Evolutionary conservation across 2,797 vertebrate species (phyloP).

Genomic region (Argentina silus): DNA sequence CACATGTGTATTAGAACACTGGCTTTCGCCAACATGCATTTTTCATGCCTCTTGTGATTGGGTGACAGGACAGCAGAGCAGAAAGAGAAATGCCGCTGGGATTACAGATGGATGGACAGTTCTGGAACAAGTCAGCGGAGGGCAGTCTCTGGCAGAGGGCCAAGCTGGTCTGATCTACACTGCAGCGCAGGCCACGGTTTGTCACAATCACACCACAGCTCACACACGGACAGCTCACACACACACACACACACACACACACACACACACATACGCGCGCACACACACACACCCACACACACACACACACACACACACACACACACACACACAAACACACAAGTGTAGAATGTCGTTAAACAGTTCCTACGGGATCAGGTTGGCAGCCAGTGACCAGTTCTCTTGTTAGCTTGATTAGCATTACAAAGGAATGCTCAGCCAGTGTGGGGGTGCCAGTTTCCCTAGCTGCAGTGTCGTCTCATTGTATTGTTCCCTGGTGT

Average conservation of each 20-base stretch:
- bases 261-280: too few species aligned
- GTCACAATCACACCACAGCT: too few species aligned
- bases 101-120: background rate
- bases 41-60: conserved; percentile 37
- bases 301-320: conserved; percentile 1
- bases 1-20: conserved; percentile 26
- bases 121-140: too few species aligned
- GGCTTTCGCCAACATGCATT: conserved; percentile 36
- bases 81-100: conserved; percentile 6
- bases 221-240: too few species aligned
- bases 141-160: background rate
- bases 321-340: background rate
- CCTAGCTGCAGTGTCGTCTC: background rate
- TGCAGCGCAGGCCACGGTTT: too few species aligned
- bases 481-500: background rate
- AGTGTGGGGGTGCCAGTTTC: background rate
- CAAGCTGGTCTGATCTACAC: conserved; percentile 3
- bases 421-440: background rate
- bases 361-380: background rate
- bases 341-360: too few species aligned
- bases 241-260: too few species aligned
- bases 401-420: conserved; percentile 7
- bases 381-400: conserved; percentile 7
- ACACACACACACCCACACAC: too few species aligned
- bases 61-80: conserved; percentile 16